Base-by-base conservation (phyloP, 2,888 invertebrate genomes). In the Phalangium opilio region DNA sequence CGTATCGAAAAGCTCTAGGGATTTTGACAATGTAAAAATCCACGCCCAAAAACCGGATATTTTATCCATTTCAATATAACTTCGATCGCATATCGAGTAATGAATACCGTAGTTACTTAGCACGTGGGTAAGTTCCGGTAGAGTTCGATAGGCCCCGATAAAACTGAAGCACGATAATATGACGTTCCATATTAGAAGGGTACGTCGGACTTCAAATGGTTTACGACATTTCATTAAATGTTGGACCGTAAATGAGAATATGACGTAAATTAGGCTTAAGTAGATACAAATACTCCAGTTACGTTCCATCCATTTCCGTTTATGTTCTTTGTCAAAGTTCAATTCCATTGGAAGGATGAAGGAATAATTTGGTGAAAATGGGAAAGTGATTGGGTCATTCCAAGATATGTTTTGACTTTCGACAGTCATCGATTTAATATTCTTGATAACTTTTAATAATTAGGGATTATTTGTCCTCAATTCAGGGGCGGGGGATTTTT, bases 21-120 rank as follows among this genome's bases (percentile, higher is more conserved):
- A 65, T 55, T 72, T 72, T 21, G 68, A 68, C 52, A 70, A 57
- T 1, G 67, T 67, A 56, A 73, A 73, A 54, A 67, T 55, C 50
- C 62, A 64, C 5, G 68, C 64, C 72, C 72, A 72, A 54, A 69
- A 68, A 20, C 66, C 66, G 3, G 69, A 65, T 3, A 67, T 65
- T 12, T 57, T 51, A 18, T 64, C 64, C 45, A 39, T 17, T n/a
- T 19, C 20, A 20, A 43, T 33, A 35, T 14, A 32, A 20, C 40
- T 44, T n/a, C 17, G n/a, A 32, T 59, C 63, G 57, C 72, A 73
- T 14, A 70, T 61, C 1, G 70, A 68, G 56, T 68, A 64, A 43
- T 62, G 61, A 54, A 69, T 62, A 10, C 71, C 67, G 47, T 66
- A 60, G 21, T 61, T 61, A 12, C 50, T 49, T 38, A 68, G 55